These are phyloP conservation scores for Corynorhinus townsendii DNA, from an alignment of 2,113 vertebrate genomes.

Conservation along the genomic window DNA sequence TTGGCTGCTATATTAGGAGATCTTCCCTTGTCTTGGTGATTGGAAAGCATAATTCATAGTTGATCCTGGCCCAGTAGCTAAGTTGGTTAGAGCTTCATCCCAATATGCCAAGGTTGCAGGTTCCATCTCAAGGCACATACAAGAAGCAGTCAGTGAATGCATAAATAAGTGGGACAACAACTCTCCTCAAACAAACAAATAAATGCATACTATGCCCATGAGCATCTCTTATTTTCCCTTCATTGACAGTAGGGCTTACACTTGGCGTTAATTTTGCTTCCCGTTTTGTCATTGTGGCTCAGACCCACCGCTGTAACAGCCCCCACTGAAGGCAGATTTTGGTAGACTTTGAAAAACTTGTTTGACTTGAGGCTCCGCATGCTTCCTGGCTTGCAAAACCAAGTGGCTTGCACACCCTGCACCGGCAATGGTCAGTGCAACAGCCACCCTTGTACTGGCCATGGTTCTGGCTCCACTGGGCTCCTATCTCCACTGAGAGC, in stretches of 20 bases:
- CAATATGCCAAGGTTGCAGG: neutral
- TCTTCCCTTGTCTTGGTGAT: conserved; percentile 82
- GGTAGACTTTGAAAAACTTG: conserved; percentile 86
- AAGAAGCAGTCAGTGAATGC: neutral
- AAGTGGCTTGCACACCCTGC: conserved; percentile 61
- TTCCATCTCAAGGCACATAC: neutral
- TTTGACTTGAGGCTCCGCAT: conserved; percentile 89
- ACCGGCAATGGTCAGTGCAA: neutral
- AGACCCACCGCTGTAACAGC: neutral
- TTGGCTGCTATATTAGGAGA: conserved; percentile 95
- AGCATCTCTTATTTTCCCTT: conserved; percentile 92
- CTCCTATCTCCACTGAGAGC: neutral
- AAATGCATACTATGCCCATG: neutral
- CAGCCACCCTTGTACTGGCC: neutral
- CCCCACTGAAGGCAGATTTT: conserved; percentile 68
- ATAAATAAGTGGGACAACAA: neutral
- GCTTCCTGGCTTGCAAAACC: conserved; percentile 84
- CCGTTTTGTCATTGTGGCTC: neutral
- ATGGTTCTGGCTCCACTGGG: neutral
- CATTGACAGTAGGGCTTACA: conserved; percentile 92
- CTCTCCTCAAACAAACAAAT: neutral
- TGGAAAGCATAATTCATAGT: neutral
- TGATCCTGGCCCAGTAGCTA: neutral
- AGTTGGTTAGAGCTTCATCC: neutral
- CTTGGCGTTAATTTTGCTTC: neutral